phyloP scores from a whole-genome alignment of 2,888 invertebrate genomes.

The Bombyx huttoni region DNA sequence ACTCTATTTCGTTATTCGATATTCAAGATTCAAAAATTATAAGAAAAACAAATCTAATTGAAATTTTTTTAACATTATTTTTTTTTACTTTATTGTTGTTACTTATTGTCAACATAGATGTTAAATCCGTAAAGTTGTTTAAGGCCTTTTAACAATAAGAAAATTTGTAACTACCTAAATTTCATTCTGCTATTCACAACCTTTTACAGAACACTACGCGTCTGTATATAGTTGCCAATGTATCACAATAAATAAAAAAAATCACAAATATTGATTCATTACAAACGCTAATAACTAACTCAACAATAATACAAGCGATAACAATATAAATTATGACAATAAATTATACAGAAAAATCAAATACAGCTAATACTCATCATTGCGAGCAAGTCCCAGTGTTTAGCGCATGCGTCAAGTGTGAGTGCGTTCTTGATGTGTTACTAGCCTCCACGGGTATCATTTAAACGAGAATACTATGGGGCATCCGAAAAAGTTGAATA shows the following conservation, averaged over 20 bases:
- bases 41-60: neutral
- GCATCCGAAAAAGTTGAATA: slow-evolving; percentile 73
- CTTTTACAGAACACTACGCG: neutral
- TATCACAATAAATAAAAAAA: neutral
- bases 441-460: slow-evolving; percentile 51
- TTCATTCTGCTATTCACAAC: neutral
- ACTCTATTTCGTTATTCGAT: too few species aligned
- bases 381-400: slow-evolving; percentile 62
- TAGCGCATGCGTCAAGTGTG: slow-evolving; percentile 56
- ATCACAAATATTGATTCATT: neutral
- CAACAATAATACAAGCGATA: slow-evolving; percentile 1
- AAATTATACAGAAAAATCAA: slow-evolving; percentile 36
- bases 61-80: neutral
- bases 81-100: neutral
- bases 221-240: neutral
- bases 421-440: slow-evolving; percentile 45
- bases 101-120: neutral
- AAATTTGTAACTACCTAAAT: neutral
- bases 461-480: slow-evolving; percentile 72
- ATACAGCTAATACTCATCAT: slow-evolving; percentile 70
- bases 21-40: too few species aligned
- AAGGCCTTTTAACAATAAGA: neutral
- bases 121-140: neutral
- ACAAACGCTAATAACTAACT: neutral
- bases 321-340: slow-evolving; percentile 4